Evolutionary conservation across 2,888 invertebrate genomes (phyloP), one percentile per base, ranked within the genome.

Genomic region (Bhutanitis thaidina): DNA sequence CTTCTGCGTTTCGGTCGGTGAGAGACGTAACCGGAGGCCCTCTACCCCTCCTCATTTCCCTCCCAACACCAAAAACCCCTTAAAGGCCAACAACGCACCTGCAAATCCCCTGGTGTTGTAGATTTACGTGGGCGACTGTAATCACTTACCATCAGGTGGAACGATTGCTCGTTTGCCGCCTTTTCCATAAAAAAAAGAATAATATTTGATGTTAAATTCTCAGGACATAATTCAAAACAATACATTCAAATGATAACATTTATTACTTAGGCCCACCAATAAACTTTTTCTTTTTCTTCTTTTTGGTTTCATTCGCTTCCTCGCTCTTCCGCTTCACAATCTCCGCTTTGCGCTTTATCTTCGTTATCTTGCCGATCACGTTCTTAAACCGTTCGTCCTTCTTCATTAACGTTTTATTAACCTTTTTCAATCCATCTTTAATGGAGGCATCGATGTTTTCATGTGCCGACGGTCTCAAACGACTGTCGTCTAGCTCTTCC

Each of bases 321-420:
- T 49, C 54, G 30, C 55, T 61, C 46, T 60, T 61, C 34, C 56
- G 40, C 45, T 77, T 68, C 1, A 65, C 64, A 52, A 68, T 77
- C 4, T 84, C 86, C 0, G 90, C 80, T 67, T 89, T 90, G 27
- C 82, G 60, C 57, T 85, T 89, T 12, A 90, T 90, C 50, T 80
- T 87, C 0, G 64, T 74, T 1, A 90, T 75, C 58, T 89, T 90
- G 1, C 86, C 88, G 0, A 90, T 88, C 1, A 90, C 83, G 54
- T 83, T 73, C 56, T 87, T 89, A 35, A 90, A 90, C 25, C 90
- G 65, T 1, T 81, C 80, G 36, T 90, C 90, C 59, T 79, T 87
- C 55, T 87, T 90, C 89, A 90, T 90, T 0, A 90, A 56, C 2
- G 60, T 73, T 52, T 76, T 90, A 46, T 88, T 90, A 0, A 88